Conservation (phyloP, 2,888 invertebrate species). For the Iphiclides podalirius region DNA sequence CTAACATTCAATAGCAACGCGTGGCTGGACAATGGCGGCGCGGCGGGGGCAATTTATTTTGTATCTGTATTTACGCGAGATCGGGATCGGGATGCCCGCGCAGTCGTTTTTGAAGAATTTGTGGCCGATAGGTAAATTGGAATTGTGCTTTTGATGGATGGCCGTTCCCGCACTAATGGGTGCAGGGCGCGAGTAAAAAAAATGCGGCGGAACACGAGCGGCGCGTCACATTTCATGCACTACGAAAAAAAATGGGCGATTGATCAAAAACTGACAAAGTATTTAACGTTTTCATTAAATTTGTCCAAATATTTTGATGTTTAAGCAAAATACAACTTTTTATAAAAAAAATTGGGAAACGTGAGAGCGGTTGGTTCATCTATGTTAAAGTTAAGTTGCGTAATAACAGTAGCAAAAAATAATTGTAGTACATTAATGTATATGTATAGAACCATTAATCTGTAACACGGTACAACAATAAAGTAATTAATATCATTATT, state of each 20-base stretch:
- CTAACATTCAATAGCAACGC: too few species aligned
- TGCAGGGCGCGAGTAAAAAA: constrained; percentile 38
- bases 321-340: too few species aligned
- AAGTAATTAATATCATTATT: too few species aligned
- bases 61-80: constrained; percentile 53
- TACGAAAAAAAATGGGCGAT: constrained; percentile 34
- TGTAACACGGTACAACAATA: too few species aligned
- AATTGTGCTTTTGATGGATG: constrained; percentile 71
- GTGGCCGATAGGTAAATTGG: constrained; percentile 75
- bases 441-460: too few species aligned
- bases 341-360: too few species aligned
- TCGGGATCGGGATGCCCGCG: constrained; percentile 47
- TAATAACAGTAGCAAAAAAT: too few species aligned
- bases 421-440: too few species aligned
- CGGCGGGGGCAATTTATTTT: constrained; percentile 46
- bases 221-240: constrained; percentile 54
- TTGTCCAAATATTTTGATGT: background rate
- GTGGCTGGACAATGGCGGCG: too few species aligned
- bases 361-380: too few species aligned
- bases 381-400: too few species aligned
- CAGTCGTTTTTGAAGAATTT: constrained; percentile 60
- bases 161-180: constrained; percentile 46
- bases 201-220: constrained; percentile 37
- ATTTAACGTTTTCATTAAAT: constrained; percentile 5
- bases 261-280: constrained; percentile 39